phyloP scores from a whole-genome alignment of 1,140 invertebrate species.

The Drosophila malerkotliana region DNA sequence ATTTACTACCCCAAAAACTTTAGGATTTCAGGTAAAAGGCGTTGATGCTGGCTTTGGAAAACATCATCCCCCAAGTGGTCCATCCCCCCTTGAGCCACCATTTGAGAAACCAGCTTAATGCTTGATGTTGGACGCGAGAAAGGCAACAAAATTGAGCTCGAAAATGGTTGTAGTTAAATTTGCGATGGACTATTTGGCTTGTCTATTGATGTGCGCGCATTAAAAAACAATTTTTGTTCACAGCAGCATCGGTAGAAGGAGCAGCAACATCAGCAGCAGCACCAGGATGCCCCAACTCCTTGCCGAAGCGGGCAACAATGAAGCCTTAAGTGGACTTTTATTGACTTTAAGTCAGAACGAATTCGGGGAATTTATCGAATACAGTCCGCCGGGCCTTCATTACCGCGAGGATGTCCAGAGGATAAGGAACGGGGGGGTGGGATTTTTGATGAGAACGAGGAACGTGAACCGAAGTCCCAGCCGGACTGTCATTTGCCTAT shows the following conservation, averaged over 20 bases:
- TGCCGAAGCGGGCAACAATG: conserved; percentile 63
- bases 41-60: conserved; percentile 8
- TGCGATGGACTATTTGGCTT: conserved; percentile 76
- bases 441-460: conserved; percentile 22
- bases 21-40: conserved; percentile 22
- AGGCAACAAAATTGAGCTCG: conserved; percentile 54
- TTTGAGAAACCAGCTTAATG: conserved; percentile 21
- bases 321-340: conserved; percentile 81
- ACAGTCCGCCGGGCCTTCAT: conserved; percentile 70
- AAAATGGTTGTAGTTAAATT: conserved; percentile 76
- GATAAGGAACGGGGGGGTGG: background rate
- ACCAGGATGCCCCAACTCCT: conserved; percentile 3
- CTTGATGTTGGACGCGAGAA: conserved; percentile 34
- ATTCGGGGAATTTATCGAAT: conserved; percentile 80
- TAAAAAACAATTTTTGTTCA: conserved; percentile 81
- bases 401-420: conserved; percentile 50
- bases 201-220: conserved; percentile 78
- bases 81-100: background rate
- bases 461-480: conserved; percentile 30
- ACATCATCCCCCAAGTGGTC: conserved; percentile 35
- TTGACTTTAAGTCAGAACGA: conserved; percentile 81
- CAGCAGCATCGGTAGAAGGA: conserved; percentile 35
- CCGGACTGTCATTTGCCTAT: conserved; percentile 68
- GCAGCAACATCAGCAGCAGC: conserved; percentile 35
- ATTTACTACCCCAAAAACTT: conserved; percentile 3